Evolutionary conservation across 2,797 vertebrate species (phyloP), one percentile per base, ranked within the genome.

Genomic region (Cirrhinus mrigala): DNA sequence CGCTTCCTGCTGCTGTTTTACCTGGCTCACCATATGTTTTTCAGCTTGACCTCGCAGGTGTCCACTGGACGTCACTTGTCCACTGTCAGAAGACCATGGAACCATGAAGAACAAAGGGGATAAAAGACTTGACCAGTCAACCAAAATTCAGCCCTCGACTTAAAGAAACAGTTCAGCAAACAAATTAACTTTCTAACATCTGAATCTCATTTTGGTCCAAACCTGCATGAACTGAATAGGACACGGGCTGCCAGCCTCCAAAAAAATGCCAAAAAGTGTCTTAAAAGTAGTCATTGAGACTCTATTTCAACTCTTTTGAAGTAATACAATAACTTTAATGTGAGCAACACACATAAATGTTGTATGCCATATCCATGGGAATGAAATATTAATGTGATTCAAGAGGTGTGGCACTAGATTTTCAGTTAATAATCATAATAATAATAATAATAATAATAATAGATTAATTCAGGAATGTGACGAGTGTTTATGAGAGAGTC

Each of bases 21-120:
- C n/a, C 7, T 18, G 37, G 33, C 74, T 89, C 87, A 86, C 94
- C 94, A 93, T 95, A 95, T 95, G 95, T 92, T 93, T 90, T 93
- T 94, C 91, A 88, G 91, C 64, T 85, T 91, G 93, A 94, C 93
- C 93, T 91, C 88, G 82, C 84, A 52, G 33, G 83, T 83, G 91
- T 92, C 92, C 87, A 91, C 79, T 50, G 90, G 88, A 90, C 88
- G 90, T 94, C 93, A 91, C 90, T 69, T 54, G 66, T 83, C 75
- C 46, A 27, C 40, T 74, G 48, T 85, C 85, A 87, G 46, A 66
- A 10, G n/a, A 89, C 87, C 92, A 90, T 85, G 78, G 90, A 85
- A 89, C 92, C 94, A 90, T 94, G 91, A 94, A 93, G 91, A 94
- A 89, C 87, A 90, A 90, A 62, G 58, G 16, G 20, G 7, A 58